Evolutionary conservation across 2,888 invertebrate species (phyloP).

Genomic region (Rhopalosiphum nymphaeae): DNA sequence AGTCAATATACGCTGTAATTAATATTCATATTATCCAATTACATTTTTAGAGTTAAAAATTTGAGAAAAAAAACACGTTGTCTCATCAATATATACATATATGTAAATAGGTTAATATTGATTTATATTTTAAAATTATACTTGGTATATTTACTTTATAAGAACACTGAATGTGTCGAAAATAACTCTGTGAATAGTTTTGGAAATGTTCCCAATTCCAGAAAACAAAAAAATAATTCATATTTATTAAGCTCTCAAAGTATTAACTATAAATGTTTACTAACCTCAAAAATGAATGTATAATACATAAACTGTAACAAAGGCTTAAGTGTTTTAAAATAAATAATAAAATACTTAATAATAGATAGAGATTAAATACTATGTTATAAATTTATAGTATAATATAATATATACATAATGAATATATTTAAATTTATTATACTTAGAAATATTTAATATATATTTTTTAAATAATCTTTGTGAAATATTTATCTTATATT

Average conservation of each 20-base stretch:
- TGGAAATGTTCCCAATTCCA: conserved; percentile 58
- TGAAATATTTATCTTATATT: background rate
- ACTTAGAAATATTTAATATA: too few species aligned
- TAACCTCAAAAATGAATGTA: background rate
- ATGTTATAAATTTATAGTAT: background rate
- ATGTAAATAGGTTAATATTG: background rate
- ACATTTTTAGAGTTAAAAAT: background rate
- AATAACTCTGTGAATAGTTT: conserved; percentile 34
- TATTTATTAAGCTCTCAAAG: background rate
- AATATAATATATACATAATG: background rate
- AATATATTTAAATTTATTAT: background rate
- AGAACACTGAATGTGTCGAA: conserved; percentile 34
- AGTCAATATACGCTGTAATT: background rate
- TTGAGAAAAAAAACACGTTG: background rate
- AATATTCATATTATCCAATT: background rate
- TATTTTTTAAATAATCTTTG: background rate
- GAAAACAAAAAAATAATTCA: conserved; percentile 23
- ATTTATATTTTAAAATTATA: background rate
- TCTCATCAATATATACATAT: background rate
- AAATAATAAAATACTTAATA: background rate
- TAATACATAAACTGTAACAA: background rate
- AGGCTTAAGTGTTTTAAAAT: background rate
- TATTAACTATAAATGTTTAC: background rate
- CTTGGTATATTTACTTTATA: conserved; percentile 31
- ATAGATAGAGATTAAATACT: background rate